Percentiles rank a stretch among this genome's conserved stretches.
phyloP scores from a whole-genome alignment of 2,888 invertebrate genomes.

The Cataglyphis livida region DNA sequence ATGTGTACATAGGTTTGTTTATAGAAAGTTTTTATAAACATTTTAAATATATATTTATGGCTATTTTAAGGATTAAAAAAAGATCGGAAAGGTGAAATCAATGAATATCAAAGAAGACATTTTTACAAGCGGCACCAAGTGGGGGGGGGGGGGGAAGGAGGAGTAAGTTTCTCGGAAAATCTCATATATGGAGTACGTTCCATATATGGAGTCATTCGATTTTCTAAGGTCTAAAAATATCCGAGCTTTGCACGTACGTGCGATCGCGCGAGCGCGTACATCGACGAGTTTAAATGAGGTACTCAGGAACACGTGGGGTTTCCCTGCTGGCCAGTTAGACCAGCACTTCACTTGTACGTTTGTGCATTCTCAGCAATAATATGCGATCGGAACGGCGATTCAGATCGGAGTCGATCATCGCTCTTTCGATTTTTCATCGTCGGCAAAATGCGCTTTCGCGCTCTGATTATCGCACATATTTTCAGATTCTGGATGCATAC shows the following conservation, averaged over 20 bases:
- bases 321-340: slow-evolving; percentile 56
- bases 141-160: no score
- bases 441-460: slow-evolving; percentile 42
- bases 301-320: slow-evolving; percentile 64
- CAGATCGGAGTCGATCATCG: slow-evolving; percentile 30
- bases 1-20: neutral
- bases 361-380: slow-evolving; percentile 56
- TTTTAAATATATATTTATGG: neutral
- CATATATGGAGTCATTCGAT: slow-evolving; percentile 45
- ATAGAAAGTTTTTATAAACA: neutral
- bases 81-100: neutral
- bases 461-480: slow-evolving; percentile 48
- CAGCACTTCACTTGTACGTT: slow-evolving; percentile 50
- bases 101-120: neutral
- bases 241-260: slow-evolving; percentile 47
- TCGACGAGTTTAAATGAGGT: slow-evolving; percentile 50
- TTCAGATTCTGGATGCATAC: slow-evolving; percentile 51
- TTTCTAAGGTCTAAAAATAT: slow-evolving; percentile 25
- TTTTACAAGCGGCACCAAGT: slow-evolving; percentile 4
- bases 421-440: slow-evolving; percentile 65
- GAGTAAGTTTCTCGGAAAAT: slow-evolving; percentile 5
- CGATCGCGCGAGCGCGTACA: slow-evolving; percentile 12
- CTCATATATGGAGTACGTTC: slow-evolving; percentile 31
- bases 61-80: neutral
- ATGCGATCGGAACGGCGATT: slow-evolving; percentile 34